Conservation (phyloP, 1,140 invertebrate species). For the Sogatella furcifera region DNA sequence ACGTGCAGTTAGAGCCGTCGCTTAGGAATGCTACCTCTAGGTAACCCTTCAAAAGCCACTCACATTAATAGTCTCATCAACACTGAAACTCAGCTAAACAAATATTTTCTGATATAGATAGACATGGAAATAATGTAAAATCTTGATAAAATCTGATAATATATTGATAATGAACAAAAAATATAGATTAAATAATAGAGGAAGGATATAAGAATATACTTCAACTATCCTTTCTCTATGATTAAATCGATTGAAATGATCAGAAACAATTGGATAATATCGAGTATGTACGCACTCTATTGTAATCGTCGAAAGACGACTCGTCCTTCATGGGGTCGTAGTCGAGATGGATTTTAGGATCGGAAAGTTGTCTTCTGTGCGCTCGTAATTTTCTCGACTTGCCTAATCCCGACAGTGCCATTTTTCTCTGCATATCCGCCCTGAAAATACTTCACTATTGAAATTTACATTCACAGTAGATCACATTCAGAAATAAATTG, state of each 20-base stretch:
- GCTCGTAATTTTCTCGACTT: constrained; percentile 33
- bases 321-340: constrained; percentile 45
- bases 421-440: constrained; percentile 26
- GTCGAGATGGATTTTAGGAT: constrained; percentile 37
- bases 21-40: too few relatives aligned
- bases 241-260: too few relatives aligned
- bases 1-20: too few relatives aligned
- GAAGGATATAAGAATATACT: too few relatives aligned
- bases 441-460: constrained; percentile 15
- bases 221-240: too few relatives aligned
- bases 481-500: too few relatives aligned
- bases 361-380: constrained; percentile 40
- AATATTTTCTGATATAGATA: too few relatives aligned
- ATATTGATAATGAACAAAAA: too few relatives aligned
- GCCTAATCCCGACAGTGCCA: constrained; percentile 24
- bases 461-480: constrained; percentile 20
- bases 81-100: neutral
- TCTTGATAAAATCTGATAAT: too few relatives aligned
- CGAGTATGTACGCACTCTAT: constrained; percentile 26
- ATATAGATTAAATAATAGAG: too few relatives aligned
- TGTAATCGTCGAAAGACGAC: constrained; percentile 24
- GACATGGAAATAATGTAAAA: too few relatives aligned
- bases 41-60: constrained; percentile 22
- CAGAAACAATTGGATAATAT: neutral
- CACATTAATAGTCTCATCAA: neutral